phyloP scores from a whole-genome alignment of 2,888 invertebrate genomes.

The Tipula confusa region DNA sequence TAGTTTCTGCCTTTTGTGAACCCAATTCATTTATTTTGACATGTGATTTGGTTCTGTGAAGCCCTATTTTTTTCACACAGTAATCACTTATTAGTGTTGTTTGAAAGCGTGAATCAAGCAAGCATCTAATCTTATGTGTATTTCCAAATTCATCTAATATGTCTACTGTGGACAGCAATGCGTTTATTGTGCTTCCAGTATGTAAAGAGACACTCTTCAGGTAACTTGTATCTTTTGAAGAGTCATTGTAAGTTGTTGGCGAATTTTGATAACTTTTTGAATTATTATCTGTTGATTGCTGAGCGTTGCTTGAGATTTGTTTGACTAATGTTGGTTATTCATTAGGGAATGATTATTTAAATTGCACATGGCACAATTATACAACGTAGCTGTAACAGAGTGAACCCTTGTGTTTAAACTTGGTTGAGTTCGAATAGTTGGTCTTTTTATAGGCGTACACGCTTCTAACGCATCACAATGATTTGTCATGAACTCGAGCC shows the following conservation, averaged over 20 bases:
- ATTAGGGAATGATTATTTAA: not conserved
- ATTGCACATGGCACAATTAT: not conserved
- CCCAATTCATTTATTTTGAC: not conserved
- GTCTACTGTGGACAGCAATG: not conserved
- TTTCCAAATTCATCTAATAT: not conserved
- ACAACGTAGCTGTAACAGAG: not conserved
- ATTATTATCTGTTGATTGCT: not conserved
- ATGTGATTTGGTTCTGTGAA: not conserved
- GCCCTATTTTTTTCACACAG: not conserved
- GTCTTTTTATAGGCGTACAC: not conserved
- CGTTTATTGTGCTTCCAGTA: not conserved
- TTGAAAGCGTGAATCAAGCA: too few relatives aligned
- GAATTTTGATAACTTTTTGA: not conserved
- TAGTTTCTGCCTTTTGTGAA: not conserved
- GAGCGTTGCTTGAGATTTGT: not conserved
- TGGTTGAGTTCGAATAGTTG: not conserved
- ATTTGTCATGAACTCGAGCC: not conserved
- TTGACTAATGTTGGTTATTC: not conserved
- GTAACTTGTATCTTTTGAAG: not conserved
- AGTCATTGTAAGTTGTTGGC: not conserved
- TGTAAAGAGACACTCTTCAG: not conserved
- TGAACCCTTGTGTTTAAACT: not conserved
- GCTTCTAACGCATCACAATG: not conserved
- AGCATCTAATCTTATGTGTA: too few relatives aligned
- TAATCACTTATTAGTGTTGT: not conserved